Evolutionary conservation across 2,113 vertebrate species (phyloP).

Genomic region (Dinomys branickii): DNA sequence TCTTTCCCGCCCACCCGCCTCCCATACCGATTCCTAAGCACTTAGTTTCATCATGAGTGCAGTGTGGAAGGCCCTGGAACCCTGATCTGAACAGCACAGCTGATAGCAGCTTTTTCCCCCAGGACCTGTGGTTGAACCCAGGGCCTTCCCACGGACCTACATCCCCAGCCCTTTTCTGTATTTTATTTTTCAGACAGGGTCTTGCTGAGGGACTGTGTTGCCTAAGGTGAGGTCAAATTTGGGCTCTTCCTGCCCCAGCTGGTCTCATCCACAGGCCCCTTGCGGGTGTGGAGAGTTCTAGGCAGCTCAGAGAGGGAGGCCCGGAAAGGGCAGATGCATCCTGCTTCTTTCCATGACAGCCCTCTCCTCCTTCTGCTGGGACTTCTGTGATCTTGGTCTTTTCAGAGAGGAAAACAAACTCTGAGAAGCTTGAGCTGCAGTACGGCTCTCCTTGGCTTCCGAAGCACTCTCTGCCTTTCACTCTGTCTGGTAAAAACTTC

Average conservation of each 20-base stretch:
- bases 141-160: background rate
- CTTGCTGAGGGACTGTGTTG: background rate
- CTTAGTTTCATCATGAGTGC: slow-evolving; percentile 24
- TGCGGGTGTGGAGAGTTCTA: background rate
- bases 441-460: background rate
- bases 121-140: background rate
- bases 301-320: background rate
- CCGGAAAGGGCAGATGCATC: no score
- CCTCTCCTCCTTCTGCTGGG: background rate
- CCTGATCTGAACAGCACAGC: background rate
- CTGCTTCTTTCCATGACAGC: background rate
- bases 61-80: background rate
- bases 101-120: background rate
- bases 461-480: background rate
- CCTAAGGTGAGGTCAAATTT: background rate
- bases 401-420: slow-evolving; percentile 17
- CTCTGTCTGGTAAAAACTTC: background rate
- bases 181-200: background rate
- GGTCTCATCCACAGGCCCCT: background rate
- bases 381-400: background rate
- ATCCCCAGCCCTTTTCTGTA: background rate
- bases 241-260: background rate
- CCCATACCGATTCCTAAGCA: slow-evolving; percentile 51
- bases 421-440: background rate
- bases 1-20: slow-evolving; percentile 72